Percentiles rank a stretch among this genome's conserved stretches.
Evolutionary conservation across 2,888 invertebrate species (phyloP).

Genomic region (Agrilus mali): DNA sequence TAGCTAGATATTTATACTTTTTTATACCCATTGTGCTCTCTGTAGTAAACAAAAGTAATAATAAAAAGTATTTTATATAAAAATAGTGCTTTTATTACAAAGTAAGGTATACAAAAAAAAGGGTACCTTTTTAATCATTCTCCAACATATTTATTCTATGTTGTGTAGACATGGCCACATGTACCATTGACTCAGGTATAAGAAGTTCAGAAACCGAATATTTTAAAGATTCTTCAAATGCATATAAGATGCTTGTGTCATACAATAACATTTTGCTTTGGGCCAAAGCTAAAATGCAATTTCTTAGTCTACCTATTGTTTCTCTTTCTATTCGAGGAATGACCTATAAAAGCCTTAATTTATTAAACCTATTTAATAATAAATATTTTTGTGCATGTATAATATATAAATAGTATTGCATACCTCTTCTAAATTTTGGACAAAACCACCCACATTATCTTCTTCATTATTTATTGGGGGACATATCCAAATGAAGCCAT

Average conservation of each 20-base stretch:
- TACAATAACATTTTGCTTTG: constrained; percentile 81
- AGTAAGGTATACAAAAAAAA: neutral
- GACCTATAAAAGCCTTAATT: constrained; percentile 36
- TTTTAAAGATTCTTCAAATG: constrained; percentile 77
- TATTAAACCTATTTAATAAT: constrained; percentile 4
- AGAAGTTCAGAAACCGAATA: constrained; percentile 67
- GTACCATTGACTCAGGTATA: constrained; percentile 72
- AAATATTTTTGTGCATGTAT: too few species aligned
- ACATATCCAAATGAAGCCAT: constrained; percentile 92
- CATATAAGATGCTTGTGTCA: constrained; percentile 83
- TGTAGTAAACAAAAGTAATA: constrained; percentile 4
- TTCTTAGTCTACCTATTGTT: constrained; percentile 77
- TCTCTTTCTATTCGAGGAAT: constrained; percentile 63
- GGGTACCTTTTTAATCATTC: constrained; percentile 3
- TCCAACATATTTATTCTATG: constrained; percentile 46
- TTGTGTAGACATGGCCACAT: constrained; percentile 68
- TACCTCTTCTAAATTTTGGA: constrained; percentile 58
- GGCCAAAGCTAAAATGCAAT: constrained; percentile 78
- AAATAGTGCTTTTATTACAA: neutral
- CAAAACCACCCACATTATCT: constrained; percentile 59
- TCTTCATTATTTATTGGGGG: constrained; percentile 53
- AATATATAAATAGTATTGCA: constrained; percentile 3
- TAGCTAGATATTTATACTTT: constrained; percentile 8
- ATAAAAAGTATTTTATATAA: constrained; percentile 4
- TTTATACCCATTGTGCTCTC: constrained; percentile 8